These are phyloP conservation scores for Pipistrellus kuhlii DNA, from an alignment of 2,797 vertebrate species.

Conservation along the genomic window DNA sequence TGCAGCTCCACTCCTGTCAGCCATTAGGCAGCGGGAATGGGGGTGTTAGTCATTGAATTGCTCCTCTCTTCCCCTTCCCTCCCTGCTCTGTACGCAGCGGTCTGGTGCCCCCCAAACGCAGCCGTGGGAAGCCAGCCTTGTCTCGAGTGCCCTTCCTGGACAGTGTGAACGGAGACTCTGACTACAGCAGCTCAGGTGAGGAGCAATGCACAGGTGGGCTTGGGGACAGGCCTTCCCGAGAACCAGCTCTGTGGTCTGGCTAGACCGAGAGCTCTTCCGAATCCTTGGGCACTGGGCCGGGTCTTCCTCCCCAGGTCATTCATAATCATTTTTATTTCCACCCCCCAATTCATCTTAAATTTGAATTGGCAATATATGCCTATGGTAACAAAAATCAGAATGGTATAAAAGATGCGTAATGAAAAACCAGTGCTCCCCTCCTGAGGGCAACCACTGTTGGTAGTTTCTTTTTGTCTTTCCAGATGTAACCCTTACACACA, in stretches of 20 bases:
- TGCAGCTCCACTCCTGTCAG: not conserved
- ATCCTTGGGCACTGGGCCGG: not conserved
- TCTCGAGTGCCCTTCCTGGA: slow-evolving; percentile 94
- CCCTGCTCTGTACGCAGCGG: slow-evolving; percentile 83
- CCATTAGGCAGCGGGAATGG: not conserved
- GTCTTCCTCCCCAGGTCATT: not conserved
- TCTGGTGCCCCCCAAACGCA: slow-evolving; percentile 92
- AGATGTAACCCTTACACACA: not conserved
- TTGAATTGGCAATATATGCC: not conserved
- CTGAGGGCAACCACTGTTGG: not conserved
- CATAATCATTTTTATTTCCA: not conserved
- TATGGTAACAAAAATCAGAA: not conserved
- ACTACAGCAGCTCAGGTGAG: slow-evolving; percentile 91
- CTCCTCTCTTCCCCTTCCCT: slow-evolving; percentile 16
- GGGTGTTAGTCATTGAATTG: not conserved
- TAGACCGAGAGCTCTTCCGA: not conserved
- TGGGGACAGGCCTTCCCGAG: not conserved
- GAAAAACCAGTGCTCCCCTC: not conserved
- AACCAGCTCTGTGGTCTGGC: not conserved
- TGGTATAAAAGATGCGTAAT: not conserved
- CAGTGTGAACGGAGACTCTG: slow-evolving; percentile 92
- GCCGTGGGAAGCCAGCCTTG: slow-evolving; percentile 96
- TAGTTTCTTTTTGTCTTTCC: slow-evolving; percentile 34
- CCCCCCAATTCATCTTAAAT: not conserved
- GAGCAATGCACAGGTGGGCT: not conserved